Evolutionary conservation across 37 sponge, comb jelly and placozoan genomes (phyloP).

Genomic region (Geodia barretti): DNA sequence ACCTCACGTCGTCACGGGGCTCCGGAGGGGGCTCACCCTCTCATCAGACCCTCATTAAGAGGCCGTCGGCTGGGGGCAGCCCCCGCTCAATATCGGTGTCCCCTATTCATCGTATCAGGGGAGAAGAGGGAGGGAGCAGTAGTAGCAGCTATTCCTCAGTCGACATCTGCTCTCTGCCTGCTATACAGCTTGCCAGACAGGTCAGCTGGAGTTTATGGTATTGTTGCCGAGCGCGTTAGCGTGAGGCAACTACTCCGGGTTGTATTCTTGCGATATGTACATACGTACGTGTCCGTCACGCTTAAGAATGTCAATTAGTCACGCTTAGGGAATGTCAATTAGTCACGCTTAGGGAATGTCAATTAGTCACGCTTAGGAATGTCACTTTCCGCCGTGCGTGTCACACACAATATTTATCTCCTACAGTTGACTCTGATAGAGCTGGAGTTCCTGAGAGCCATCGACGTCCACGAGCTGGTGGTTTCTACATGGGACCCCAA

Average conservation of each 20-base stretch:
- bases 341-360: too few relatives aligned
- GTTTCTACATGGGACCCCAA: conserved; percentile 74
- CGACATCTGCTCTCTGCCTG: conserved; percentile 27
- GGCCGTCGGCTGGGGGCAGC: too few relatives aligned
- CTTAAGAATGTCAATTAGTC: too few relatives aligned
- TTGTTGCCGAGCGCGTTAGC: too few relatives aligned
- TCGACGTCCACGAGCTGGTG: conserved; percentile 66
- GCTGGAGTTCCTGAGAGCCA: conserved; percentile 59
- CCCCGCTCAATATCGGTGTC: too few relatives aligned
- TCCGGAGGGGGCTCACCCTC: not conserved
- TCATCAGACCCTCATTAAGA: not conserved
- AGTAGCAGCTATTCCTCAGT: not conserved
- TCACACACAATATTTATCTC: conserved; percentile 2
- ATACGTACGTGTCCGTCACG: too few relatives aligned
- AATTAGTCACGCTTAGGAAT: too few relatives aligned
- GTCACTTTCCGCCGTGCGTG: too few relatives aligned
- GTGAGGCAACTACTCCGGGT: too few relatives aligned
- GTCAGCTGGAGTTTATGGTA: not conserved
- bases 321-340: too few relatives aligned
- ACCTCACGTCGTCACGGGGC: not conserved
- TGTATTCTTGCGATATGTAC: too few relatives aligned
- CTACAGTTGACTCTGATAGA: conserved; percentile 80
- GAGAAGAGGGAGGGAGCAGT: not conserved
- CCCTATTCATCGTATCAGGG: not conserved
- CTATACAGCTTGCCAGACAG: conserved; percentile 53